Evolutionary conservation across 1,140 invertebrate genomes (phyloP), one percentile per base, ranked within the genome.

Genomic region (Sinonovacula constricta): DNA sequence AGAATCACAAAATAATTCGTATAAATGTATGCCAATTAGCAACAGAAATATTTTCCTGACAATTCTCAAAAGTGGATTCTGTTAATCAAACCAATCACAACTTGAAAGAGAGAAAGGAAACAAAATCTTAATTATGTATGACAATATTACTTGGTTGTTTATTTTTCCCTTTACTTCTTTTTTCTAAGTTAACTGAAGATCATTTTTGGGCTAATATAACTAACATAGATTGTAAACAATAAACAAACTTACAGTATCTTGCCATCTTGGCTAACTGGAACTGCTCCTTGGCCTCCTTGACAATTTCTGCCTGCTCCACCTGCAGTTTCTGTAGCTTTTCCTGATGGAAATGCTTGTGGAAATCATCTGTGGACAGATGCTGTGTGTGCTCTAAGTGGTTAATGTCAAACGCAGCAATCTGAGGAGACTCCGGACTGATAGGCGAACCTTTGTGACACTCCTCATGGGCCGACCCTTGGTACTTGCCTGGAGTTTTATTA

Each of bases 361-460:
- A 63, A 57, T 75, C 51, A 31, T 75, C 71, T 36, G 22, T 53
- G 12, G 71, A 65, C 24, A 63, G n/a, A n/a, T 30, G 22, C n/a
- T 75, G 71, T 10, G 71, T 75, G 31, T 75, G 62, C 24, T 65
- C 71, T 26, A 75, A 26, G n/a, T 75, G 60, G 18, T 45, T 51
- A 3, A 75, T 18, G 31, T 75, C 66, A 24, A 75, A 75, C 2
- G 39, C 62, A 26, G 39, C 71, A 28, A 75, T 75, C 10, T 33
- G 33, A 1, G 69, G 69, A 3, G 69, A 60, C 7, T 71, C 69
- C 1, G 69, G 69, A 51, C 69, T 71, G n/a, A 53, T 51, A 34
- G 67, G 67, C 3, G 30, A 66, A 10, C 18, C 39, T 18, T 45
- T 45, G n/a, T n/a, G n/a, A n/a, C n/a, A n/a, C n/a, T n/a, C n/a